phyloP scores from a whole-genome alignment of 2,797 vertebrate species.

The Phalanger gymnotis region DNA sequence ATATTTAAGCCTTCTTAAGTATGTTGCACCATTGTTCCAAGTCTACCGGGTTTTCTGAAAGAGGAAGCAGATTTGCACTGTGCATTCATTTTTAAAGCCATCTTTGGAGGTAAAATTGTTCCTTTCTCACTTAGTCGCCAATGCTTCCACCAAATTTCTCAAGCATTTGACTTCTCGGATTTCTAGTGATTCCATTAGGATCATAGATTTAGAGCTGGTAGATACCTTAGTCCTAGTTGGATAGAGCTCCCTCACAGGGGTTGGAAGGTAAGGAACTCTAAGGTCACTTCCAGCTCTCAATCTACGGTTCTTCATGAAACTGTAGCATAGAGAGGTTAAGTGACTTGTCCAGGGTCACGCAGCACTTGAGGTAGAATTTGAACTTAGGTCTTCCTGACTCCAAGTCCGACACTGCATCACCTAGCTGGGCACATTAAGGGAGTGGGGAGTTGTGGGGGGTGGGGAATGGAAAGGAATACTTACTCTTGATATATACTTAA shows the following conservation, averaged over 20 bases:
- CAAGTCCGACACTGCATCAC: background rate
- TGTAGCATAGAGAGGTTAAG: background rate
- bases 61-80: background rate
- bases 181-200: background rate
- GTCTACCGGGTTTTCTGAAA: constrained; percentile 42
- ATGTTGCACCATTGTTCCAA: constrained; percentile 41
- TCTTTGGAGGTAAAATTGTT: constrained; percentile 35
- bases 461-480: background rate
- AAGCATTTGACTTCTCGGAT: background rate
- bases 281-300: background rate
- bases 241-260: background rate
- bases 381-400: background rate
- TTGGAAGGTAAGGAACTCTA: background rate
- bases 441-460: background rate
- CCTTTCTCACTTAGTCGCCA: constrained; percentile 42
- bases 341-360: background rate
- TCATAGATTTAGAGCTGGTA: background rate
- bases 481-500: background rate
- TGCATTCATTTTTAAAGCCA: constrained; percentile 10
- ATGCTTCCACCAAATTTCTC: background rate
- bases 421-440: background rate
- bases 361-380: background rate
- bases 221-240: background rate
- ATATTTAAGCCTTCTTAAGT: constrained; percentile 17
- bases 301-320: background rate